These are phyloP conservation scores for Elaphurus davidianus DNA, from an alignment of 2,113 vertebrate genomes.

Conservation along the genomic window DNA sequence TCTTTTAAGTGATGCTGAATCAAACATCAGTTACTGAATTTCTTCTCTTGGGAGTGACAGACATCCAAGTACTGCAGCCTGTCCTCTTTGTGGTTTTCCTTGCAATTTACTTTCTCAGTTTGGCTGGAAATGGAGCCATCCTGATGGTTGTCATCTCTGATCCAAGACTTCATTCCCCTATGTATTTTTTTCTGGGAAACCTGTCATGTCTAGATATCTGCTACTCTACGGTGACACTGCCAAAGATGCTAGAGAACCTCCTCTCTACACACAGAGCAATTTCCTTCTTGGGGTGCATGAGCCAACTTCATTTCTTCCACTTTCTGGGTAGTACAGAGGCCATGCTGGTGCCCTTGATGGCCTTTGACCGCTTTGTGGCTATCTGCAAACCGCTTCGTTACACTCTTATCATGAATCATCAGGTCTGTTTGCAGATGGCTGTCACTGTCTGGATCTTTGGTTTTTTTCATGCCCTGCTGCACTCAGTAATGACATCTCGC, in stretches of 20 bases:
- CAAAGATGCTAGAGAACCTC: slow-evolving; percentile 55
- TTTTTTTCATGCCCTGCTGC: slow-evolving; percentile 53
- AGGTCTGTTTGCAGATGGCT: not conserved
- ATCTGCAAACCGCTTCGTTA: slow-evolving; percentile 48
- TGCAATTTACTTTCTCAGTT: not conserved
- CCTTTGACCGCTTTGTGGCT: slow-evolving; percentile 21
- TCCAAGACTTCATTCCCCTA: slow-evolving; percentile 39
- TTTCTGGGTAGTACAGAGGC: slow-evolving; percentile 16
- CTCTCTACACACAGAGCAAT: not conserved
- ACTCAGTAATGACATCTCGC: slow-evolving; percentile 26
- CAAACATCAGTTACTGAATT: slow-evolving; percentile 46
- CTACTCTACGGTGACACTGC: slow-evolving; percentile 33
- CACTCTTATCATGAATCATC: slow-evolving; percentile 19
- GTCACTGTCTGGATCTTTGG: not conserved
- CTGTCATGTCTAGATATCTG: slow-evolving; percentile 61
- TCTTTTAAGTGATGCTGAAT: slow-evolving; percentile 47
- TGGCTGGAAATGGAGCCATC: slow-evolving; percentile 39
- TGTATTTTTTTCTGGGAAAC: slow-evolving; percentile 70
- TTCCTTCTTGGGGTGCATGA: slow-evolving; percentile 30
- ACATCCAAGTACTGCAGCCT: not conserved
- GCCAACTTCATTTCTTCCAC: slow-evolving; percentile 47
- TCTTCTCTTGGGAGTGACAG: slow-evolving; percentile 53
- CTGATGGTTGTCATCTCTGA: not conserved
- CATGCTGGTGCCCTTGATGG: slow-evolving; percentile 19
- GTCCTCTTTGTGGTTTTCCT: slow-evolving; percentile 47